Base-by-base conservation (phyloP, 2,797 vertebrate genomes). In the Hippocampus kuda region DNA sequence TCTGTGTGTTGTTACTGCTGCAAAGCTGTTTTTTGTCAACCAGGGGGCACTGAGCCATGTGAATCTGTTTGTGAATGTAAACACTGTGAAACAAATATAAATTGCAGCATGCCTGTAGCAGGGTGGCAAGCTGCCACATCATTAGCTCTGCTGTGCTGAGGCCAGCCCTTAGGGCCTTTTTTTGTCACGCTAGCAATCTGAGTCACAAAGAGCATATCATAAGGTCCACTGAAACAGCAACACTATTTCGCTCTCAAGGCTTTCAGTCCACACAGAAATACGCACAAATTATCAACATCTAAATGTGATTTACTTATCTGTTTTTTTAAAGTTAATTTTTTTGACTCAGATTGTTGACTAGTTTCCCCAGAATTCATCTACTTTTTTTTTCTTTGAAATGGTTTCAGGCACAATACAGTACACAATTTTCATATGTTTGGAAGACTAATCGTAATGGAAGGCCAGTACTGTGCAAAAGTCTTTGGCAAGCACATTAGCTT, bases 21-120 rank as follows among this genome's bases (percentile, higher is more conserved):
- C 60, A 72, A 70, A 70, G 61, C 77, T 85, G 76, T 71, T 84
- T 78, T 77, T 70, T 80, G 70, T 85, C 70, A 70, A 73, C 70
- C 61, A 72, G 72, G 78, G 71, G 68, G 78, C 73, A 73, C 70
- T 11, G 69, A 73, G 81, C 75, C 59, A 49, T 69, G n/a, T n/a
- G 70, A 67, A 44, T 54, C 75, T 82, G 81, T 84, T 79, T 84
- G 75, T 82, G 80, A 80, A 84, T 74, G 77, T 84, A 85, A 85
- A 86, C 77, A 85, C 74, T 66, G 63, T 30, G 65, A 76, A 81
- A 74, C 70, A 75, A 70, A 77, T 81, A 84, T 82, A 81, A 84
- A 82, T 85, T 79, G 77, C 78, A 77, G 68, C 73, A 69, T 70
- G 67, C 78, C 64, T 81, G 56, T 68, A 71, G 59, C 75, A 76